Base-by-base conservation (phyloP, 2,797 vertebrate genomes). In the Eupleurogrammus muticus region DNA sequence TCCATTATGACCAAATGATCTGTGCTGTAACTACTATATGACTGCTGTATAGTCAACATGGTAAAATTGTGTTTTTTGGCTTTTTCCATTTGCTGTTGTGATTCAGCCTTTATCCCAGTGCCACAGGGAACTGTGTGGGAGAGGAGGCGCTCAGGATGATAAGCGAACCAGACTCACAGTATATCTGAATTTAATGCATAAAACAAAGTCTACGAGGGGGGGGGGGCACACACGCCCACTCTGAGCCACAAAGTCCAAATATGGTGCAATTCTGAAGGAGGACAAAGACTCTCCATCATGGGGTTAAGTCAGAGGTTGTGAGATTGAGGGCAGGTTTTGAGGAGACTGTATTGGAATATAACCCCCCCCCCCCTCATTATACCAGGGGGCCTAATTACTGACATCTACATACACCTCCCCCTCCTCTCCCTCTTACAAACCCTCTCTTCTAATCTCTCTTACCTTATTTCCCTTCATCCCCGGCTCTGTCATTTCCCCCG, bases 321-420 rank as follows among this genome's bases (percentile, higher is more conserved):
- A 65, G 14, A 52, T 73, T 23, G 17, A 9, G 1, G 11, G 54
- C 38, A 17, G 36, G 36, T 53, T 32, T 23, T 2, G 12, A 10
- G 35, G 53, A 63, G 58, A 70, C 69, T 59, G 65, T 60, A 5
- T 23, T 69, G 47, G 54, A 71, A 47, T 62, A 71, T 77, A 74
- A 81, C 72, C 70, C 70, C 11, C 21, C 72, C 70, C 70, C 11
- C 21, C 19, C 35, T 86, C 52, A 78, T 69, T 79, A 53, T 59
- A 68, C 13, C 48, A 42, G 56, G 54, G 69, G 44, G 75, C 74
- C 78, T 77, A 84, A 86, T 87, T 87, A 81, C 64, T 46, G 1
- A 47, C 36, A 52, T 56, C 49, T 49, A 71, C 34, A 24, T 49
- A 71, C 34, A 24, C 52, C 53, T 51, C 74, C 63, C 17, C 51